Evolutionary conservation across 2,888 invertebrate species (phyloP).

Genomic region (Melieria omissa): DNA sequence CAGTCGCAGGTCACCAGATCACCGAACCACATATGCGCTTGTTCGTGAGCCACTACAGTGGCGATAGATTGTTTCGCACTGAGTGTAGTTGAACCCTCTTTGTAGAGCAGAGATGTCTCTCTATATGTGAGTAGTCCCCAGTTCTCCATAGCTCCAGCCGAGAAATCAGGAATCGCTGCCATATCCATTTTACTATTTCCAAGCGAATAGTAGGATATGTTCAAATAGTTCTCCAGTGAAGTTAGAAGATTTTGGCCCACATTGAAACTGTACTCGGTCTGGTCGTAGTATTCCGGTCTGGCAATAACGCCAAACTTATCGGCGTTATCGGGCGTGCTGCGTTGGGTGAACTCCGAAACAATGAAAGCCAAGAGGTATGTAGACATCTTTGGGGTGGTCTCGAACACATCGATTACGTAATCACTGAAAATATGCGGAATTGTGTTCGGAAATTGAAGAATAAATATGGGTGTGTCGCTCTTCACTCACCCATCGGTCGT

Average conservation of each 20-base stretch:
- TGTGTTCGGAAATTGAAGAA: neutral
- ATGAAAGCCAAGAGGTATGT: conserved; percentile 84
- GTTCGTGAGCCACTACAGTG: conserved; percentile 68
- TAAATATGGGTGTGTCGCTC: neutral
- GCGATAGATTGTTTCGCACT: conserved; percentile 73
- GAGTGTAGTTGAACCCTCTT: conserved; percentile 71
- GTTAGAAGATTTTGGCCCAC: conserved; percentile 70
- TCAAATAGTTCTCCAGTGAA: conserved; percentile 71
- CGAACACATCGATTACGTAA: conserved; percentile 57
- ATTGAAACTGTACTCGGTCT: conserved; percentile 75
- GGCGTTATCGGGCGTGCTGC: conserved; percentile 38
- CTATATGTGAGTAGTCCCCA: conserved; percentile 89
- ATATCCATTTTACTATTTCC: conserved; percentile 81
- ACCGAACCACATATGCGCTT: conserved; percentile 78
- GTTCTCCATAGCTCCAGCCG: conserved; percentile 90
- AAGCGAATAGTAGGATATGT: conserved; percentile 68
- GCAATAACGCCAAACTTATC: conserved; percentile 71
- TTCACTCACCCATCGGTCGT: conserved; percentile 49
- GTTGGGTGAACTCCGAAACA: conserved; percentile 71
- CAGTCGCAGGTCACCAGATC: conserved; percentile 70
- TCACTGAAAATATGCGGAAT: conserved; percentile 35
- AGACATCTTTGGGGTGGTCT: conserved; percentile 74
- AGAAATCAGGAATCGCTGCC: conserved; percentile 87
- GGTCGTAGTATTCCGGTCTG: conserved; percentile 74
- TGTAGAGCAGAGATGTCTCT: conserved; percentile 77